Conservation (phyloP, 1,140 invertebrate genomes). For the Cherax destructor region DNA sequence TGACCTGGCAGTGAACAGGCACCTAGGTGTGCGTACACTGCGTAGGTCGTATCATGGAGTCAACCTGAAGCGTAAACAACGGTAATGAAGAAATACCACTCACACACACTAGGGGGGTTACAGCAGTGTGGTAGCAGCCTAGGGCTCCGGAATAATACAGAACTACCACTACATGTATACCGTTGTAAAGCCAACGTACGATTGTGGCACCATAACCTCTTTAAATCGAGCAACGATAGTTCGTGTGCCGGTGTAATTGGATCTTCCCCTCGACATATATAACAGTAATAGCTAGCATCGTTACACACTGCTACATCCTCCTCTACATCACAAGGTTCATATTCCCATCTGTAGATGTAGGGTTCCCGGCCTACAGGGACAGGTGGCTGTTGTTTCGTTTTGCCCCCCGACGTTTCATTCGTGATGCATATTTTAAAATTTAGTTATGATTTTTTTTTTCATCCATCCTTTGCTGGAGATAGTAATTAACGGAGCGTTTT, state of each 20-base stretch:
- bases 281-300: conserved; percentile 57
- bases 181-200: conserved; percentile 27
- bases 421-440: conserved; percentile 56
- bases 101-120: no score
- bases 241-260: conserved; percentile 64
- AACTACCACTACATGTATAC: no score
- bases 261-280: conserved; percentile 66
- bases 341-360: conserved; percentile 22
- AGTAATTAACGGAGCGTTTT: neutral
- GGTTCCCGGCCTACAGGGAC: conserved; percentile 15
- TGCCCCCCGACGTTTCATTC: conserved; percentile 44
- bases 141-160: no score
- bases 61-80: no score
- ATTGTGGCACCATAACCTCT: conserved; percentile 56
- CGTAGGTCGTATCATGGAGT: no score
- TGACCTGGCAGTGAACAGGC: no score
- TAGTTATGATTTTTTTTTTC: conserved; percentile 30
- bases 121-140: no score
- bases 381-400: neutral
- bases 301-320: conserved; percentile 48
- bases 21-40: no score
- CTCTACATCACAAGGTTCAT: conserved; percentile 36
- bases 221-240: conserved; percentile 65
- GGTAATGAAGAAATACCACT: no score
- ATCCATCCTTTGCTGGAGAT: neutral